A percentile compares a stretch with the other conserved stretches of the same genome.
Evolutionary conservation across 2,113 vertebrate genomes (phyloP).

Genomic region (Centropus bengalensis): DNA sequence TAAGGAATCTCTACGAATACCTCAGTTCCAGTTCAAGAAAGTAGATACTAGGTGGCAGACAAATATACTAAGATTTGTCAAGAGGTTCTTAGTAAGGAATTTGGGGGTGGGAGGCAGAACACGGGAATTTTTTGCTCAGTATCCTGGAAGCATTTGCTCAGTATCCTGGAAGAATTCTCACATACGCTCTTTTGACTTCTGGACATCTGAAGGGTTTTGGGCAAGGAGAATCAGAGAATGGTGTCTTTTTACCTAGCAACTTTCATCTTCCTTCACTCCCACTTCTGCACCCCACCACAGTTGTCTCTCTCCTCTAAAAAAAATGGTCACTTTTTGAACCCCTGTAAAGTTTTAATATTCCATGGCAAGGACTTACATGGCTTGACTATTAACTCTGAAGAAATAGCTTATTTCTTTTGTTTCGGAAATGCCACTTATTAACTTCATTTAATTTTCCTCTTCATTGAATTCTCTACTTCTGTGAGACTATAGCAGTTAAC

Average conservation of each 20-base stretch:
- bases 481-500: not conserved
- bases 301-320: not conserved
- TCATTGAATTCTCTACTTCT: not conserved
- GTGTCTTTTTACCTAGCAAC: not conserved
- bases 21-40: not conserved
- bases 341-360: not conserved
- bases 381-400: not conserved
- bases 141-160: not conserved
- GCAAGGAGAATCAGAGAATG: not conserved
- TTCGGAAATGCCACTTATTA: not conserved
- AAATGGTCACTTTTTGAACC: not conserved
- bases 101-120: rapidly evolving
- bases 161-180: not conserved
- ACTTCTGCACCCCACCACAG: no score
- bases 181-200: not conserved
- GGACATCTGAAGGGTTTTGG: not conserved
- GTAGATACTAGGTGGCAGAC: not conserved
- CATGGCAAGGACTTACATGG: not conserved
- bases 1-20: not conserved
- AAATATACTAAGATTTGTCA: not conserved
- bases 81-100: not conserved
- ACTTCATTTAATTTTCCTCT: not conserved
- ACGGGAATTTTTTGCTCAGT: not conserved
- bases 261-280: not conserved
- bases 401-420: not conserved